A percentile compares a stretch with the other conserved stretches of the same genome.
phyloP scores from a whole-genome alignment of 1,140 invertebrate genomes.

The Drosophila equinoxialis region DNA sequence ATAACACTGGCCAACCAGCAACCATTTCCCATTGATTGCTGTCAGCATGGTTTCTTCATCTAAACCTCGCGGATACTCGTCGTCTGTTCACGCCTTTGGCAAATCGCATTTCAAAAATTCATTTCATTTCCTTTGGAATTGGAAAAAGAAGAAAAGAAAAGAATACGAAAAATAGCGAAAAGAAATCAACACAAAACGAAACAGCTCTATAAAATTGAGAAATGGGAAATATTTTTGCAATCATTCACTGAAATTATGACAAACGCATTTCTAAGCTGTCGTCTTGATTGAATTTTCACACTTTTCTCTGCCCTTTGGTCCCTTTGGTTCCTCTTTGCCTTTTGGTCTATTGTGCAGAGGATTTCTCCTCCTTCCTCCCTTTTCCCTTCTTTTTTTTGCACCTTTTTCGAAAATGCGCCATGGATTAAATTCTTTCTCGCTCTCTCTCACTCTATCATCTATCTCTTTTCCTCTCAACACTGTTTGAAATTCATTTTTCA shows the following conservation, averaged over 20 bases:
- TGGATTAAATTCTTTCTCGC: conserved; percentile 49
- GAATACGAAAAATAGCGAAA: conserved; percentile 13
- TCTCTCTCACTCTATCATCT: neutral
- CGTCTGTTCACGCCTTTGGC: conserved; percentile 34
- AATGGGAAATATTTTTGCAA: conserved; percentile 74
- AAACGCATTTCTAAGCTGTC: conserved; percentile 79
- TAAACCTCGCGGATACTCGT: neutral
- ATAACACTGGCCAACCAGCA: conserved; percentile 58
- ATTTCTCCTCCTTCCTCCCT: conserved; percentile 20
- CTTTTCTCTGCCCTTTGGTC: conserved; percentile 25
- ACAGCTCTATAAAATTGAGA: conserved; percentile 49
- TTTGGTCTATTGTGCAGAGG: conserved; percentile 51
- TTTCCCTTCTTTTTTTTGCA: conserved; percentile 37
- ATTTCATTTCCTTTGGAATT: conserved; percentile 61
- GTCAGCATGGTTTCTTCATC: conserved; percentile 45
- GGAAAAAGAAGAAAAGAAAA: conserved; percentile 26
- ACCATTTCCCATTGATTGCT: conserved; percentile 44
- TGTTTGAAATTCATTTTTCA: conserved; percentile 63
- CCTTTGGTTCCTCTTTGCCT: no score
- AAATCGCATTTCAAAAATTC: conserved; percentile 73
- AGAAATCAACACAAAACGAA: conserved; percentile 34
- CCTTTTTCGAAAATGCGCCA: conserved; percentile 40
- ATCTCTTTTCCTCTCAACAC: conserved; percentile 33
- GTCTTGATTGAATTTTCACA: conserved; percentile 73
- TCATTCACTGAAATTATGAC: conserved; percentile 78